Base-by-base conservation (phyloP, 2,113 vertebrate genomes). In the Gavialis gangeticus region DNA sequence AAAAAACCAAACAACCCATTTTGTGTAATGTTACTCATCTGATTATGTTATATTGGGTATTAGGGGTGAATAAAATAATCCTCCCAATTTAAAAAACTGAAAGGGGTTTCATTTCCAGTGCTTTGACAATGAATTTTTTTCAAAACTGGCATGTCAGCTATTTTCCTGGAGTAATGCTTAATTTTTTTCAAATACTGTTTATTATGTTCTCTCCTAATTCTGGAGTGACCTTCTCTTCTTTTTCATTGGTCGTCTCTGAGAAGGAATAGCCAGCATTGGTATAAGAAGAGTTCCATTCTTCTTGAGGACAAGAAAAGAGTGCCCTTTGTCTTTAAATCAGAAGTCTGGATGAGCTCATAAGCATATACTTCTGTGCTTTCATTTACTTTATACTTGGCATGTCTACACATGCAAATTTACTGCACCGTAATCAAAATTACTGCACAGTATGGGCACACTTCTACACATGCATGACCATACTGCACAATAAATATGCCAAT, bases 281-380 rank as follows among this genome's bases (percentile, higher is more conserved):
- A 3, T 62, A 62, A 91, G 37, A 91, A 55, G 28, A 91, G 81
- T 15, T 73, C 1, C 4, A 46, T 2, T 58, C 4, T 80, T 34
- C 78, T 56, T 82, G 13, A 58, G 69, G 76, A 73, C 69, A 87
- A 58, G 59, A 22, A 82, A 86, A 87, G 56, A 71, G 1, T 56
- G 87, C 87, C 14, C 55, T 76, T 91, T 90, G 27, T 69, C 84
- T 85, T 94, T 77, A 27, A n/a, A 27, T 10, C 46, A 73, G 69
- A 22, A 34, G 24, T 30, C 1, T 3, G 18, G 89, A 87, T 16
- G 66, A 92, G 17, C 22, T 83, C 56, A 54, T 3, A 25, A 84
- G 63, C 59, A 66, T 77, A 66, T 86, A 46, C 79, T 88, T 73
- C 64, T 85, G 93, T 91, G 67, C 84, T 88, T 93, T 91, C 73